Conservation (phyloP, 2,113 vertebrate genomes). For the Clinocottus analis region DNA sequence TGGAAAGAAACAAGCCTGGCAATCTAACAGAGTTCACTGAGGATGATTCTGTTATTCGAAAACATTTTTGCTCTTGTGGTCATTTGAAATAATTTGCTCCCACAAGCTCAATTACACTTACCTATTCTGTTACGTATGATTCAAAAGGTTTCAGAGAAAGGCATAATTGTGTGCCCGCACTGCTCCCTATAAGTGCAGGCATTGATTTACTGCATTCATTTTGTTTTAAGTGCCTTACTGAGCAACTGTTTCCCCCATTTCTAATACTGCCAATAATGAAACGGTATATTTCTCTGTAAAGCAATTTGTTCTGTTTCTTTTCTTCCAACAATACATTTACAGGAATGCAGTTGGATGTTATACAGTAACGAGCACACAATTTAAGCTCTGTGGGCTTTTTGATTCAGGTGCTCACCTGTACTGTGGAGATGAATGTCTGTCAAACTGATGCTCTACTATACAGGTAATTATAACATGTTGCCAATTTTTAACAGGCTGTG, state of each 20-base stretch:
- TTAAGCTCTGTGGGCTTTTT: neutral
- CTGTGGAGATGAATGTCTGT: constrained; percentile 1
- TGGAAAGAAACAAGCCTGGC: constrained; percentile 47
- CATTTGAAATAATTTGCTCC: constrained; percentile 42
- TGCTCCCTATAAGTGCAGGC: constrained; percentile 2
- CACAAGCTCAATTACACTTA: constrained; percentile 19
- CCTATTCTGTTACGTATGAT: constrained; percentile 28
- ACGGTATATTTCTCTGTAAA: neutral
- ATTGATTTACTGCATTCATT: constrained; percentile 50
- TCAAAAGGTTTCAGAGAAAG: neutral
- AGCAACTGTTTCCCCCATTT: neutral
- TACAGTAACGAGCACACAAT: neutral
- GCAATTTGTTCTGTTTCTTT: neutral
- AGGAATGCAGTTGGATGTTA: constrained; percentile 1
- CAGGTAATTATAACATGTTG: constrained; percentile 4
- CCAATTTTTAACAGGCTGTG: constrained; percentile 48
- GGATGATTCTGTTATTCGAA: constrained; percentile 30
- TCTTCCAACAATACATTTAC: neutral
- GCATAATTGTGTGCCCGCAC: neutral
- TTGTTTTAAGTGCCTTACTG: constrained; percentile 5
- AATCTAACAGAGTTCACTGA: constrained; percentile 38
- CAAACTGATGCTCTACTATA: neutral
- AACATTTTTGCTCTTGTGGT: constrained; percentile 25
- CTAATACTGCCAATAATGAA: constrained; percentile 23
- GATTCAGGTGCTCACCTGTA: neutral